These are phyloP conservation scores for Otocyon megalotis DNA, from an alignment of 2,113 vertebrate species.

Conservation along the genomic window DNA sequence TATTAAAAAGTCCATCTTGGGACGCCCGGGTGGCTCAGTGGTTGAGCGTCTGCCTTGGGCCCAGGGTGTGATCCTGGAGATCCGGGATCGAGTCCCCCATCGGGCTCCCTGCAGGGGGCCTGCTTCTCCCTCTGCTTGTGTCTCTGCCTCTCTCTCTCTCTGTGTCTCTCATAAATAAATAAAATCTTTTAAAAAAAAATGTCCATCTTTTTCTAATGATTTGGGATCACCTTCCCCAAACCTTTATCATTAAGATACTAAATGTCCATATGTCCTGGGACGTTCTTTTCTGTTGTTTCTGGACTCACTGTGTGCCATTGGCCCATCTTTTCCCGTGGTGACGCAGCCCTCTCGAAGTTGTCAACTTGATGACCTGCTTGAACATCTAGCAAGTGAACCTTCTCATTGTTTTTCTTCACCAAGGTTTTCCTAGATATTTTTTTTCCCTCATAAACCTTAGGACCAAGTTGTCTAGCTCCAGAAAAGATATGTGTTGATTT, in stretches of 20 bases:
- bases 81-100: too few species aligned
- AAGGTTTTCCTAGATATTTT: not conserved
- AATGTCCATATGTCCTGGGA: not conserved
- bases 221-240: not conserved
- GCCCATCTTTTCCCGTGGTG: not conserved
- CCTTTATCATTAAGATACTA: not conserved
- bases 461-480: not conserved
- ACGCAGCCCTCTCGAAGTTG: not conserved
- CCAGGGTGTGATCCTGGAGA: too few species aligned
- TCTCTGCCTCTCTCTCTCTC: too few species aligned
- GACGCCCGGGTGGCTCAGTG: too few species aligned
- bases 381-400: not conserved
- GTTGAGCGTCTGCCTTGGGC: too few species aligned
- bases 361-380: not conserved
- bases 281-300: not conserved
- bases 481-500: constrained; percentile 5
- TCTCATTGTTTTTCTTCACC: not conserved
- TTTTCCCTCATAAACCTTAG: not conserved
- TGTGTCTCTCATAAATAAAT: too few species aligned
- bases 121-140: too few species aligned
- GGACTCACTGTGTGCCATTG: not conserved
- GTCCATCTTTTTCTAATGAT: not conserved
- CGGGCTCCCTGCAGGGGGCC: too few species aligned
- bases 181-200: not conserved
- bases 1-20: not conserved